Evolutionary conservation across 2,113 vertebrate species (phyloP), one percentile per base, ranked within the genome.

Genomic region (Poeciliopsis prolifica): DNA sequence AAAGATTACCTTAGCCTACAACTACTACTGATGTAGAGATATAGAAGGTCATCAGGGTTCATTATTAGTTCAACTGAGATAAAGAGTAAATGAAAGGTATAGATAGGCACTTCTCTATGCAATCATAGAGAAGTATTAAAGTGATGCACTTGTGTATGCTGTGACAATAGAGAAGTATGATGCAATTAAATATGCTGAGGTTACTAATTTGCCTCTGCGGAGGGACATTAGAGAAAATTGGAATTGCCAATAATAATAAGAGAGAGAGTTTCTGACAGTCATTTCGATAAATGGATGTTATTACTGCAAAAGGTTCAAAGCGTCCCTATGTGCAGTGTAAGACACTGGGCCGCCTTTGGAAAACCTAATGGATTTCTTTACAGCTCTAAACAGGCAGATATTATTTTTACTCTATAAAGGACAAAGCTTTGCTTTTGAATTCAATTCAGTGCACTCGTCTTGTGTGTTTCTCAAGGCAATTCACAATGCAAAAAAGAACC

Each of bases 231-330:
- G 68, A 66, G 78, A 82, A 86, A 70, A 73, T 79, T 44, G 64
- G 26, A 74, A 76, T 62, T 61, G 51, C 44, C 17, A 48, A 15
- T 17, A 48, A 17, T 48, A 48, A 48, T 48, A 48, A 48, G 44
- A 48, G 44, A 48, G 44, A 5, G 17, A 48, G 29, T 29, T 29
- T 29, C 51, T 58, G 65, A 77, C 70, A 29, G 65, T 73, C 48
- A 72, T 76, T 69, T 58, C 72, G 75, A 86, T 51, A 76, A 85
- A 88, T 83, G 81, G 24, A 58, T 58, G 22, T 58, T 58, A 58
- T 58, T 58, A 58, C 22, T 58, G 7, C 51, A 58, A 58, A 58
- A 0, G 10, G 51, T 58, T 58, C 8, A 58, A 2, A 58, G 51
- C 9, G 24, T 58, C 24, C 51, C 2, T 58, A 9, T 58, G 17